Evolutionary conservation across 2,888 invertebrate genomes (phyloP).

Genomic region (Altica lythri): DNA sequence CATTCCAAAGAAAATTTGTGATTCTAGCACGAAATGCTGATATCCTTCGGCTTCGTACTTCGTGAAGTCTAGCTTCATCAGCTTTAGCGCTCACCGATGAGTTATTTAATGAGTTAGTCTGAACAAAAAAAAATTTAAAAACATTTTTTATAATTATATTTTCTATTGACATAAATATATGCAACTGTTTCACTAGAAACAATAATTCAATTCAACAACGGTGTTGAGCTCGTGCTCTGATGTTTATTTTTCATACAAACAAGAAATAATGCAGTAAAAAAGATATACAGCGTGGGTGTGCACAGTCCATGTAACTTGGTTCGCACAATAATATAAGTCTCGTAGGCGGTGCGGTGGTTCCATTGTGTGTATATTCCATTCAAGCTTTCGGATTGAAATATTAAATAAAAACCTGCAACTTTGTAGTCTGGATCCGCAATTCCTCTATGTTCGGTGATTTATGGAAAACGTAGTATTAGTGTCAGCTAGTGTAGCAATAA

Average conservation of each 20-base stretch:
- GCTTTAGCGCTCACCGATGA: too few relatives aligned
- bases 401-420: slow-evolving; percentile 39
- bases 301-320: slow-evolving; percentile 43
- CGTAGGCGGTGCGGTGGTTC: slow-evolving; percentile 48
- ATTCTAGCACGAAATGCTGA: too few relatives aligned
- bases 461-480: background rate
- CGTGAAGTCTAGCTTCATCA: too few relatives aligned
- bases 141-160: too few relatives aligned
- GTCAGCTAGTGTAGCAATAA: too few relatives aligned
- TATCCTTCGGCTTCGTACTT: too few relatives aligned
- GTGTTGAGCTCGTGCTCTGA: slow-evolving; percentile 8
- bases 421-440: background rate
- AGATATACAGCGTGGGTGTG: slow-evolving; percentile 38
- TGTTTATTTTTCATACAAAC: slow-evolving; percentile 22
- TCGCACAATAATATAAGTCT: slow-evolving; percentile 47
- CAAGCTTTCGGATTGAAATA: slow-evolving; percentile 45
- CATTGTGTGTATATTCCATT: slow-evolving; percentile 49
- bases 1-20: too few relatives aligned
- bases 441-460: background rate
- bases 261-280: slow-evolving; percentile 34
- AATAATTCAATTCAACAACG: background rate
- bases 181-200: background rate
- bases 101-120: too few relatives aligned
- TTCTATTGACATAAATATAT: too few relatives aligned
- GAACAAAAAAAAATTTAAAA: too few relatives aligned